Evolutionary conservation across 2,797 vertebrate species (phyloP).

Genomic region (Coregonus sp.): DNA sequence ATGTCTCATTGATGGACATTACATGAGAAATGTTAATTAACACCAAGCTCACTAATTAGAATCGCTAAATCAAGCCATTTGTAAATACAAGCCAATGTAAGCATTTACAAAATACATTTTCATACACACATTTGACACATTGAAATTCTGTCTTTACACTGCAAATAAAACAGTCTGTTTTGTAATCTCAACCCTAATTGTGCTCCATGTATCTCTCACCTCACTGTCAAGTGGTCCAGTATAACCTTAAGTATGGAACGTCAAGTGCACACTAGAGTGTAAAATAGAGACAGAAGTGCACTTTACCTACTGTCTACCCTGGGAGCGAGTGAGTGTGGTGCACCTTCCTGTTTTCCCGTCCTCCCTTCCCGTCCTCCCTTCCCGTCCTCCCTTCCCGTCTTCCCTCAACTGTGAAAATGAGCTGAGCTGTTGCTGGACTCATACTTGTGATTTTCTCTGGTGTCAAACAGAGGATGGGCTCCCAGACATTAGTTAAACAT

Average conservation of each 20-base stretch:
- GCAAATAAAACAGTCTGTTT: too few relatives aligned
- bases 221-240: neutral
- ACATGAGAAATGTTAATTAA: neutral
- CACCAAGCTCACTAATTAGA: neutral
- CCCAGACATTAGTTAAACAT: conserved; percentile 51
- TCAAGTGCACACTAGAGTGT: neutral
- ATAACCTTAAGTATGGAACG: neutral
- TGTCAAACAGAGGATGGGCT: conserved; percentile 43
- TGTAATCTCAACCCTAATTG: too few relatives aligned
- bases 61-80: neutral
- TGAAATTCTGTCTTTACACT: too few relatives aligned
- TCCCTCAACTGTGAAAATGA: neutral
- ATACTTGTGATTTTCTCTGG: conserved; percentile 1
- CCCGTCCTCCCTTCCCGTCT: neutral
- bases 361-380: neutral
- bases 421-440: neutral
- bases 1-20: neutral
- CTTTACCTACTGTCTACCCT: neutral
- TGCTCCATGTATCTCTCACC: neutral
- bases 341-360: neutral
- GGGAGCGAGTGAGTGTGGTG: neutral
- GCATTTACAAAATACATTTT: neutral
- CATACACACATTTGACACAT: too few relatives aligned
- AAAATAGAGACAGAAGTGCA: neutral
- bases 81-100: neutral